Base-by-base conservation (phyloP, 2,797 vertebrate genomes). In the Myripristis jacobus region DNA sequence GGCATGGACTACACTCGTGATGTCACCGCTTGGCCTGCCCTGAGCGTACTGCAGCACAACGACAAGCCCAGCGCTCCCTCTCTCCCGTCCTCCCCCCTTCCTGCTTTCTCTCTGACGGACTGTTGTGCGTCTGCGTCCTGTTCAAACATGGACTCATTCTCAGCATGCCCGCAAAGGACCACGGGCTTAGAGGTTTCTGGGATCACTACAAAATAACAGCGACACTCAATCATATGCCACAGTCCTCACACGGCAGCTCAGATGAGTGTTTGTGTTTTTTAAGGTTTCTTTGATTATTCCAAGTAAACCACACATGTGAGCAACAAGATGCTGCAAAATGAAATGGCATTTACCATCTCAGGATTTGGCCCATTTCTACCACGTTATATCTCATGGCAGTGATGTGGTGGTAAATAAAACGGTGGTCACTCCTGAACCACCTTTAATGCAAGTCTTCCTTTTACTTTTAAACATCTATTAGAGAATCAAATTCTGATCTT, bases 11-110 rank as follows among this genome's bases (percentile, higher is more conserved):
- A 41, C 52, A 61, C 44, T 48, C 2, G 15, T 70, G 44, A 55
- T 53, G 24, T 75, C 56, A 60, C 58, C 64, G 48, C 52, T 66
- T 67, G 59, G 66, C 51, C 36, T 44, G 34, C 47, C n/a, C 24
- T 38, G 43, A 70, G 43, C 66, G 22, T n/a, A 22, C 34, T 56
- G 41, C 51, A 54, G 53, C 55, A 46, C 41, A 34, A 9, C 46
- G 24, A 4, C 38, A 57, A 21, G 31, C 29, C 15, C 44, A 36
- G 9, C 53, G 38, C 62, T 27, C 54, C 55, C 62, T 60, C 27
- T 4, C 48, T 38, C 36, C 34, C 52, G 1, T 48, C 15, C 65
- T n/a, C n/a, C 25, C 22, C 55, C 10, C 29, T 44, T 47, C 18
- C 21, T 27, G 16, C 36, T n/a, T 31, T 62, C 46, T 50, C 62